Conservation (phyloP, 2,113 vertebrate genomes). For the Pavo muticus region DNA sequence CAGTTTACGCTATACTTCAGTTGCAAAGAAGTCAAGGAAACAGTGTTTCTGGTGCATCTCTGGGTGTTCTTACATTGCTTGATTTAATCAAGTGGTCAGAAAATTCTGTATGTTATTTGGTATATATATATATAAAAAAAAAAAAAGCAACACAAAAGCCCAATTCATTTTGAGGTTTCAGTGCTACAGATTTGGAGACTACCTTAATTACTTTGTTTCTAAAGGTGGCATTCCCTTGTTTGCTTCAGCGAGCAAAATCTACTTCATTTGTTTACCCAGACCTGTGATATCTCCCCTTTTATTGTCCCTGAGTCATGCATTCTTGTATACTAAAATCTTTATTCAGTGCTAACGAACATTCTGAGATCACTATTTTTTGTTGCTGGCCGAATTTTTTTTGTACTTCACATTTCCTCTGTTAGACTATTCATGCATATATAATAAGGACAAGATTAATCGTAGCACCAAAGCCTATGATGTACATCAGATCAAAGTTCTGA, state of each 20-base stretch:
- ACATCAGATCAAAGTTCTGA: conserved; percentile 44
- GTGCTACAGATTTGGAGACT: background rate
- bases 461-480: background rate
- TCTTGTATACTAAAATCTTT: background rate
- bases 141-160: too few relatives aligned
- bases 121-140: background rate
- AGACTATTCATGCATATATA: background rate
- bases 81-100: background rate
- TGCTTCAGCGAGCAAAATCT: background rate
- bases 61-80: background rate
- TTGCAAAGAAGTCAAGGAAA: background rate
- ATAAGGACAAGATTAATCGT: background rate
- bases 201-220: background rate
- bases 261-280: background rate
- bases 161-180: background rate
- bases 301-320: background rate
- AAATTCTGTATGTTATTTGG: background rate
- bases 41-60: background rate
- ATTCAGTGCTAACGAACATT: background rate
- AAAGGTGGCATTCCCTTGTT: background rate
- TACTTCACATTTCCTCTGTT: background rate
- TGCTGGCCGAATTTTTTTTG: background rate
- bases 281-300: background rate
- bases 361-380: background rate
- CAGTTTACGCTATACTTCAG: background rate